Evolutionary conservation across 30 jellyfish, hydroid and myxozoan species (phyloP).

Genomic region (Sanderia malayensis): DNA sequence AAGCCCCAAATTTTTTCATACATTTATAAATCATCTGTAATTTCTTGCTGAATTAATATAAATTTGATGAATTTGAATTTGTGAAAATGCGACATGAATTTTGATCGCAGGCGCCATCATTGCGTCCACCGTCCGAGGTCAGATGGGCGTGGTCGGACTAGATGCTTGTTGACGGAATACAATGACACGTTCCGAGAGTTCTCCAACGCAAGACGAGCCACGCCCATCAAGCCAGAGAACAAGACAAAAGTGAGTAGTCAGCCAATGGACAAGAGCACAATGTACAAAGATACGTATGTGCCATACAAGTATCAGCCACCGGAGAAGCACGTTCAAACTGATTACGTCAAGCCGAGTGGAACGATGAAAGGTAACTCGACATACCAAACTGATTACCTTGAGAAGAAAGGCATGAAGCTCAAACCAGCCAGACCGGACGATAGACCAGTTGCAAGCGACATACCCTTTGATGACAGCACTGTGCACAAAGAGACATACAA

Average conservation of each 20-base stretch:
- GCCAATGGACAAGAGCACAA: conserved; percentile 78
- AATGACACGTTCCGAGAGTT: conserved; percentile 86
- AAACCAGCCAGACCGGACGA: conserved; percentile 80
- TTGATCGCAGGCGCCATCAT: conserved; percentile 91
- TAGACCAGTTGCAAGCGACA: conserved; percentile 61
- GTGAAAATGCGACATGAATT: too few relatives aligned
- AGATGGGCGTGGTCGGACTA: conserved; percentile 19
- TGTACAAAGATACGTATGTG: conserved; percentile 69
- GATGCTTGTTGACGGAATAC: conserved; percentile 84
- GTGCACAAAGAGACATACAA: conserved; percentile 93
- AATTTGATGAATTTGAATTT: too few relatives aligned
- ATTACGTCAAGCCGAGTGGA: conserved; percentile 74
- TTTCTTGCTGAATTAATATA: too few relatives aligned
- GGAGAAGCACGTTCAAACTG: conserved; percentile 50
- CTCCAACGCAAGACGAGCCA: conserved; percentile 45
- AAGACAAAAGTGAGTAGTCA: conserved; percentile 67
- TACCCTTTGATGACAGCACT: conserved; percentile 87
- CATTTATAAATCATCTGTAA: too few relatives aligned
- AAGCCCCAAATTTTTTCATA: too few relatives aligned
- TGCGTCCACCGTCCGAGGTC: conserved; percentile 88
- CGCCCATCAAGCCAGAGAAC: conserved; percentile 75
- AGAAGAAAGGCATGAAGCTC: conserved; percentile 59
- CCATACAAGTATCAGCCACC: conserved; percentile 73
- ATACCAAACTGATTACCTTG: conserved; percentile 77
- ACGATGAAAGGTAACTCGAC: conserved; percentile 60